Evolutionary conservation across 1,140 invertebrate species (phyloP).

Genomic region (Sarcophaga peregrina): DNA sequence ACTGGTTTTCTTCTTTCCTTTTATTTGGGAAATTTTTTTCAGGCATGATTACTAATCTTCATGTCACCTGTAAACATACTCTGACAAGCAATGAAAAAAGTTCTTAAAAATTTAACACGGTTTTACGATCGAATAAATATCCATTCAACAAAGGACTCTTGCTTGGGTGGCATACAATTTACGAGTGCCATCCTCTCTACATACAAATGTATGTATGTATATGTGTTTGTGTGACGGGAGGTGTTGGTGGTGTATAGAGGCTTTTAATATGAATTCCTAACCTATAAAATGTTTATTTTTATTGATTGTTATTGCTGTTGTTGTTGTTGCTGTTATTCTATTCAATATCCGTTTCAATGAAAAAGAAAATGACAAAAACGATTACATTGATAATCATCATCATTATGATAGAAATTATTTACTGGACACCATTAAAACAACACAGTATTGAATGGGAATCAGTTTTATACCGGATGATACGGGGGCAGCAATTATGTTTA

Average conservation of each 20-base stretch:
- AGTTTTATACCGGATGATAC: not conserved
- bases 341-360: not conserved
- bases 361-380: too few relatives aligned
- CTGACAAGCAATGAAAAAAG: not conserved
- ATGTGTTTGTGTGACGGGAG: too few relatives aligned
- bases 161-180: not conserved
- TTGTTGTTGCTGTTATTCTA: not conserved
- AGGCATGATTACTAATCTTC: not conserved
- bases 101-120: constrained; percentile 33
- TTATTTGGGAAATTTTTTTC: not conserved
- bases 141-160: not conserved
- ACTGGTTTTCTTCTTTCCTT: not conserved
- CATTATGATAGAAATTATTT: not conserved
- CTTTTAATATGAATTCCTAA: not conserved
- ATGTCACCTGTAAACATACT: not conserved
- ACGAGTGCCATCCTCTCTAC: not conserved
- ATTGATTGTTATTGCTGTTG: not conserved
- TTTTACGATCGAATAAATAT: not conserved
- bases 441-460: not conserved
- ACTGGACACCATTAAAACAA: not conserved
- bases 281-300: constrained; percentile 1
- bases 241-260: not conserved
- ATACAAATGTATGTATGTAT: not conserved
- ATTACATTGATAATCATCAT: not conserved
- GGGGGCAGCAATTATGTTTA: not conserved